Evolutionary conservation across 2,888 invertebrate genomes (phyloP).

Genomic region (Agrotis segetum): DNA sequence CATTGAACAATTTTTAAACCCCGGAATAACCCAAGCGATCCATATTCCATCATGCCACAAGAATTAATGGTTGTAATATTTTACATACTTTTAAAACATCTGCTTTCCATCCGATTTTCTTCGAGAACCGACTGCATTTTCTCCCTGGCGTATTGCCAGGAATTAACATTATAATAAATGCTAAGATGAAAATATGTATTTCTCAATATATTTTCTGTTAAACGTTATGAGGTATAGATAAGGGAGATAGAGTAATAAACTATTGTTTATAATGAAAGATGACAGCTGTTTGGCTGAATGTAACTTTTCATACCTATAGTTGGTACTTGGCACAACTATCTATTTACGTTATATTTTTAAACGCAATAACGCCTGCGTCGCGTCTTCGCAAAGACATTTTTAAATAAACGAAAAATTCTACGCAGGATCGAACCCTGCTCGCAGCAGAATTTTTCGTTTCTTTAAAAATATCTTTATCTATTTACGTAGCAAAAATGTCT

Average conservation of each 20-base stretch:
- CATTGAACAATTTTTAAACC: not conserved
- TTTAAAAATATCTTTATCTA: too few relatives aligned
- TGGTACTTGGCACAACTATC: too few relatives aligned
- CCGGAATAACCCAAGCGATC: not conserved
- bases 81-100: constrained; percentile 32
- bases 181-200: not conserved
- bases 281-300: constrained; percentile 26
- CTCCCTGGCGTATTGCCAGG: constrained; percentile 27
- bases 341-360: too few relatives aligned
- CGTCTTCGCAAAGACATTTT: too few relatives aligned
- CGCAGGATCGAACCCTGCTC: too few relatives aligned
- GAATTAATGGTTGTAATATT: constrained; percentile 31
- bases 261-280: constrained; percentile 28
- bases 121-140: constrained; percentile 11
- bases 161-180: not conserved
- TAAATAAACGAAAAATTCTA: too few relatives aligned
- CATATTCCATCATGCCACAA: constrained; percentile 4
- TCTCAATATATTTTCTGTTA: constrained; percentile 2
- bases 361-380: too few relatives aligned
- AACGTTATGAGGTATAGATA: constrained; percentile 21
- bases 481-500: too few relatives aligned
- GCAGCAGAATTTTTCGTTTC: too few relatives aligned
- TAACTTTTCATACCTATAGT: constrained; percentile 7
- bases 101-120: constrained; percentile 19
- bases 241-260: constrained; percentile 13